These are phyloP conservation scores for Excalfactoria chinensis DNA, from an alignment of 2,113 vertebrate genomes.

Conservation along the genomic window DNA sequence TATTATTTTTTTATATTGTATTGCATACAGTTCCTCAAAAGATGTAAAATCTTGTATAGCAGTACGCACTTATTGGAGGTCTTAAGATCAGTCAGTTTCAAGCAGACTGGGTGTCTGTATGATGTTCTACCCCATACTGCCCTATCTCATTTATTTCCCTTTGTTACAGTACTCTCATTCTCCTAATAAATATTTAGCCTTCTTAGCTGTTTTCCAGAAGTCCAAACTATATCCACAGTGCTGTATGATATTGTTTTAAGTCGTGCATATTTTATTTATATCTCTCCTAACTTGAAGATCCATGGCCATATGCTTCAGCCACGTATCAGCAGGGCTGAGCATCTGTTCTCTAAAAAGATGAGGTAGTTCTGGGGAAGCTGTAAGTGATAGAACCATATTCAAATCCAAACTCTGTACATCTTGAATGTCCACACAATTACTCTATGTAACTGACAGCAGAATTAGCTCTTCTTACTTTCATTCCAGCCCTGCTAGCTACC, in stretches of 20 bases:
- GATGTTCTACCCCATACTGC: neutral
- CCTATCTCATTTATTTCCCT: neutral
- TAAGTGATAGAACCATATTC: conserved; percentile 45
- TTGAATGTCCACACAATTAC: neutral
- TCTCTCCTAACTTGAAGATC: conserved; percentile 41
- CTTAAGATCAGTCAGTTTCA: neutral
- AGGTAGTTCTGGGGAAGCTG: conserved; percentile 31
- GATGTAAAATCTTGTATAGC: neutral
- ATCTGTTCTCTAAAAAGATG: conserved; percentile 47
- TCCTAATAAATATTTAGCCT: neutral
- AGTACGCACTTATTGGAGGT: neutral
- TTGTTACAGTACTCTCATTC: neutral
- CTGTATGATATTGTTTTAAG: conserved; percentile 44
- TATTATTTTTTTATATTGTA: neutral
- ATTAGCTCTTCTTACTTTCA: neutral
- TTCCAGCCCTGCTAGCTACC: neutral
- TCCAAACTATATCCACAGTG: neutral
- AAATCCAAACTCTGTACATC: neutral
- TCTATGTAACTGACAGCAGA: neutral
- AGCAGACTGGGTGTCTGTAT: neutral
- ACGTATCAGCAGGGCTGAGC: conserved; percentile 29
- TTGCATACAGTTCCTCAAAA: conserved; percentile 9
- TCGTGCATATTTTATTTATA: conserved; percentile 55
- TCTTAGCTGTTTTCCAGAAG: too few species aligned
- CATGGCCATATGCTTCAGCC: conserved; percentile 56